phyloP scores from a whole-genome alignment of 2,113 vertebrate genomes.

The Gopherus evgoodei region DNA sequence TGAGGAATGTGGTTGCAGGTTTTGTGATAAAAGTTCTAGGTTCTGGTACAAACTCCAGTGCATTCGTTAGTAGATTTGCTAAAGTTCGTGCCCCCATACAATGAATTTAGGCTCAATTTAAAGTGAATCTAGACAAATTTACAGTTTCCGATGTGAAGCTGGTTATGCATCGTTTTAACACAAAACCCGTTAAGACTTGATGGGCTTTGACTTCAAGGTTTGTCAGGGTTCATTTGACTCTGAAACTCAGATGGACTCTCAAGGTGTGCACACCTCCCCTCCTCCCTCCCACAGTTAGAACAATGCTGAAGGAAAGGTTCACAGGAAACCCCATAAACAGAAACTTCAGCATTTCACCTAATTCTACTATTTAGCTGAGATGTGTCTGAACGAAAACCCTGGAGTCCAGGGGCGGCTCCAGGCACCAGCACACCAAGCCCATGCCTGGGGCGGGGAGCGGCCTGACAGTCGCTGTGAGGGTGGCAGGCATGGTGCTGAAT shows the following conservation, averaged over 20 bases:
- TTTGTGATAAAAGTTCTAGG: neutral
- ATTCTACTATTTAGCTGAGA: neutral
- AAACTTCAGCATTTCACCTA: constrained; percentile 18
- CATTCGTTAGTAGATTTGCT: constrained; percentile 3
- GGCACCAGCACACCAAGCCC: too few species aligned
- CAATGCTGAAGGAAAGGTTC: neutral
- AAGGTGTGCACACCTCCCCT: neutral
- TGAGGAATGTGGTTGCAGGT: too few species aligned
- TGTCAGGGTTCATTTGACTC: neutral
- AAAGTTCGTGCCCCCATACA: constrained; percentile 33
- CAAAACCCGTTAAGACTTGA: neutral
- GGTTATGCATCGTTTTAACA: constrained; percentile 13
- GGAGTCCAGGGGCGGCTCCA: neutral
- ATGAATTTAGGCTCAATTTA: neutral
- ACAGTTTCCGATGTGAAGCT: constrained; percentile 7
- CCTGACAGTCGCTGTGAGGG: too few species aligned
- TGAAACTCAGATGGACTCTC: neutral
- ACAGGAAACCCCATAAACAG: neutral
- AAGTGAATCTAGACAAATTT: neutral
- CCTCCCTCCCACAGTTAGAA: neutral
- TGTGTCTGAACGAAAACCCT: constrained; percentile 5
- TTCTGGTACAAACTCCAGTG: constrained; percentile 30
- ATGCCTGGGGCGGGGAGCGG: too few species aligned
- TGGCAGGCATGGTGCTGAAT: too few species aligned
- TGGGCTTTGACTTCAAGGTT: neutral